Percentiles rank a stretch among this genome's conserved stretches.
Conservation (phyloP, 2,888 invertebrate genomes). For the Stegana nigrithorax region DNA sequence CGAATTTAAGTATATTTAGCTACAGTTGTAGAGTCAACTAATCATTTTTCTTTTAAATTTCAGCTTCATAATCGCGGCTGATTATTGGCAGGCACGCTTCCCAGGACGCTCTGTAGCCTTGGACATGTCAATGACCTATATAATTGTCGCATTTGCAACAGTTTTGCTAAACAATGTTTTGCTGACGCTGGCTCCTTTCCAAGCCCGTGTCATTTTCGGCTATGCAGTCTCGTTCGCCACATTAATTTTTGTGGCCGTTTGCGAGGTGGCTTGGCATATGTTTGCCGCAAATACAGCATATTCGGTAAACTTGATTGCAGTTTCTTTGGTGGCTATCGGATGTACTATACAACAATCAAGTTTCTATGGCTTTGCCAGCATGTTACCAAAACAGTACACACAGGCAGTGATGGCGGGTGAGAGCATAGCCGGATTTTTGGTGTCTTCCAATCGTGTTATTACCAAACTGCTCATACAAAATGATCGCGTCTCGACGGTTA, state of each 20-base stretch:
- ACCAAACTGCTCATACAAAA: conserved; percentile 84
- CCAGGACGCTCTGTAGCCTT: conserved; percentile 88
- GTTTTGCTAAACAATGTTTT: conserved; percentile 87
- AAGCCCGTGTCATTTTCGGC: conserved; percentile 88
- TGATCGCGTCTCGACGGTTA: conserved; percentile 83
- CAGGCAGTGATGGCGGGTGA: conserved; percentile 96
- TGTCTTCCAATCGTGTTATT: conserved; percentile 84
- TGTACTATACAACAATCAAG: conserved; percentile 95
- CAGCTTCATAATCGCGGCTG: conserved; percentile 93
- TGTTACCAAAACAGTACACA: conserved; percentile 87
- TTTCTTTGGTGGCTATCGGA: conserved; percentile 87
- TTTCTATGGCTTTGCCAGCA: conserved; percentile 93
- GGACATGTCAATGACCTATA: conserved; percentile 93
- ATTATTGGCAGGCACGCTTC: conserved; percentile 88
- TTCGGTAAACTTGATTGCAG: conserved; percentile 83
- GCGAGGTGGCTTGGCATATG: conserved; percentile 88
- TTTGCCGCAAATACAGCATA: conserved; percentile 85
- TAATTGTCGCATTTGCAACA: conserved; percentile 88
- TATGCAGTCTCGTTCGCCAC: conserved; percentile 85
- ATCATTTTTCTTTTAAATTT: conserved; percentile 11
- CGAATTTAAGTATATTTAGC: not conserved
- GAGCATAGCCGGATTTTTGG: conserved; percentile 87
- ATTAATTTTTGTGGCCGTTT: conserved; percentile 84
- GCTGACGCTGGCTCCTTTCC: conserved; percentile 83
- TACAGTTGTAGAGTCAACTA: too few relatives aligned